Evolutionary conservation across 2,113 vertebrate species (phyloP).

Genomic region (Lipophrys pholis): DNA sequence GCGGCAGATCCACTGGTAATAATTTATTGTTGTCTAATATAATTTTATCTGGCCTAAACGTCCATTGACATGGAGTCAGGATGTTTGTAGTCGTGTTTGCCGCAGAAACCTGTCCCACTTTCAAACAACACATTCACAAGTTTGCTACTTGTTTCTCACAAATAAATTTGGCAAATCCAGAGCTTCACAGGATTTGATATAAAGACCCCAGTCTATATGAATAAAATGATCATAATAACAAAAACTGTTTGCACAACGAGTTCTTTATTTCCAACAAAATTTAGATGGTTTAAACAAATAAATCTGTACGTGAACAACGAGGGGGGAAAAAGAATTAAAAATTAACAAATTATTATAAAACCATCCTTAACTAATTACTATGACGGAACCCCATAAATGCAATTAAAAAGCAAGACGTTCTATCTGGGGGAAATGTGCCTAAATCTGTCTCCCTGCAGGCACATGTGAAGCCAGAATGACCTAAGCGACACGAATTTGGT

Average conservation of each 20-base stretch:
- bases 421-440: too few species aligned
- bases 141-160: slow-evolving; percentile 51
- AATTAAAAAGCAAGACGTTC: too few species aligned
- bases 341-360: too few species aligned
- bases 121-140: slow-evolving; percentile 59
- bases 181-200: slow-evolving; percentile 32
- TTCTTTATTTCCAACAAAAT: too few species aligned
- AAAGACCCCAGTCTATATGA: slow-evolving; percentile 22
- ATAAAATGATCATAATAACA: slow-evolving; percentile 7
- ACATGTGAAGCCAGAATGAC: slow-evolving; percentile 60
- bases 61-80: slow-evolving; percentile 56
- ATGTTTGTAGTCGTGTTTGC: slow-evolving; percentile 72
- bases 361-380: too few species aligned
- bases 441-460: too few species aligned
- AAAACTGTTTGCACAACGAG: too few species aligned
- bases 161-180: slow-evolving; percentile 22
- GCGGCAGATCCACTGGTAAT: slow-evolving; percentile 62
- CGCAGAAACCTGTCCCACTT: slow-evolving; percentile 37
- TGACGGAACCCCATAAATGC: too few species aligned
- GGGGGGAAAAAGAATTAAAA: too few species aligned
- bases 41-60: slow-evolving; percentile 63
- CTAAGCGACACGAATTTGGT: slow-evolving; percentile 61
- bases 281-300: too few species aligned
- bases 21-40: slow-evolving; percentile 77
- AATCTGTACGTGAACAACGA: too few species aligned